Evolutionary conservation across 2,113 vertebrate species (phyloP).

Genomic region (Seriola quinqueradiata): DNA sequence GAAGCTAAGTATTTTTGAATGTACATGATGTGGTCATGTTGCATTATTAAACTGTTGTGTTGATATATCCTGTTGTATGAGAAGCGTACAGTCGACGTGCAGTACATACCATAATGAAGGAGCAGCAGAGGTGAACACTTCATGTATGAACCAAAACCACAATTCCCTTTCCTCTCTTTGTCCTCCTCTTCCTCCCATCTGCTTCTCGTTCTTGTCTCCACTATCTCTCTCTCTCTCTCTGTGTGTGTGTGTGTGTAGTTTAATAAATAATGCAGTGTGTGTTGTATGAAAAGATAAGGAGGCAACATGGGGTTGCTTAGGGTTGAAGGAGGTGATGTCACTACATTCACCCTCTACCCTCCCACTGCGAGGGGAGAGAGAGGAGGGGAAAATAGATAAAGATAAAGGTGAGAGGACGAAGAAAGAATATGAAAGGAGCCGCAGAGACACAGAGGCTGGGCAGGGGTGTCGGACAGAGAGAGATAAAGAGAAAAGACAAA

Average conservation of each 20-base stretch:
- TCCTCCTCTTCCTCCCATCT: constrained; percentile 16
- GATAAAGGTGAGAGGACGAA: constrained; percentile 25
- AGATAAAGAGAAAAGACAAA: constrained; percentile 10
- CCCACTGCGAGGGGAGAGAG: neutral
- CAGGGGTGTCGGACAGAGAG: neutral
- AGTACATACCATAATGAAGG: constrained; percentile 1
- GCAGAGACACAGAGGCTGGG: neutral
- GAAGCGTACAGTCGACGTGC: neutral
- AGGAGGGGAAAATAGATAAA: neutral
- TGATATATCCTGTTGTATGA: neutral
- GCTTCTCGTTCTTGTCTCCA: neutral
- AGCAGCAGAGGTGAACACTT: neutral
- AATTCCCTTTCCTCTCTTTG: neutral
- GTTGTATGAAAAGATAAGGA: constrained; percentile 69
- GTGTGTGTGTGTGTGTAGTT: constrained; percentile 18
- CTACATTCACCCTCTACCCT: constrained; percentile 63
- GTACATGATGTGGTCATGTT: neutral
- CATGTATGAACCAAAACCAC: constrained; percentile 7
- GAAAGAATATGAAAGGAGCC: constrained; percentile 2
- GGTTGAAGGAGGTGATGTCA: constrained; percentile 70
- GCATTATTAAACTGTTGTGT: constrained; percentile 20
- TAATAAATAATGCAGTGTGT: constrained; percentile 72
- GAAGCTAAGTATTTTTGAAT: neutral
- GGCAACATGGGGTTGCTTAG: constrained; percentile 52
- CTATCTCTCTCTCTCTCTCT: neutral